Evolutionary conservation across 2,797 vertebrate genomes (phyloP).

Genomic region (Fistularia tabacaria): DNA sequence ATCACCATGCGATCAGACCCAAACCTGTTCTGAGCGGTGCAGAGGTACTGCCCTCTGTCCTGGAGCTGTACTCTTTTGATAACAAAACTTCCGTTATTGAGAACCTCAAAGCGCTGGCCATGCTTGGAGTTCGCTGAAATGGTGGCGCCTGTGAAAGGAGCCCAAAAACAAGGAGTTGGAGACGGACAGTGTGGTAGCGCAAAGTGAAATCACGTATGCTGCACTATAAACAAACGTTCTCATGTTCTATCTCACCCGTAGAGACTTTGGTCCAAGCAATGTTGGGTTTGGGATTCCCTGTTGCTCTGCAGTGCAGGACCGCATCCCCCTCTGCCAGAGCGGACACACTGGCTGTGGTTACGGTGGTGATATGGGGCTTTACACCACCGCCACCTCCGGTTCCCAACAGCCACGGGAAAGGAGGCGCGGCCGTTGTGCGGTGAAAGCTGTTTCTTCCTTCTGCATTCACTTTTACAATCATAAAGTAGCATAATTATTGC

Average conservation of each 20-base stretch:
- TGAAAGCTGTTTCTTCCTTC: constrained; percentile 43
- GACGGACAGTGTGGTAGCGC: not conserved
- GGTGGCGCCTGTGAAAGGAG: constrained; percentile 69
- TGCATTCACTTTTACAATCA: constrained; percentile 5
- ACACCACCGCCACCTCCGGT: constrained; percentile 32
- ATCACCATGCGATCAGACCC: constrained; percentile 76
- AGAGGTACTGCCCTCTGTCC: constrained; percentile 81
- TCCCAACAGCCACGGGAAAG: constrained; percentile 63
- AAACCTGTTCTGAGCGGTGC: constrained; percentile 73
- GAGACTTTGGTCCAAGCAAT: constrained; percentile 80
- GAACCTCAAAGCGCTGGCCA: constrained; percentile 78
- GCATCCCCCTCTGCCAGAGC: constrained; percentile 73
- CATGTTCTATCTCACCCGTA: constrained; percentile 60
- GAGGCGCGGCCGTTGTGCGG: constrained; percentile 59
- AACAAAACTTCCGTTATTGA: constrained; percentile 76
- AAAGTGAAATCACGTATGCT: not conserved
- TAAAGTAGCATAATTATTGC: not conserved
- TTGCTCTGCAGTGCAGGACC: constrained; percentile 70
- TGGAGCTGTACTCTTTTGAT: constrained; percentile 77
- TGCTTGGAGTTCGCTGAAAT: constrained; percentile 75
- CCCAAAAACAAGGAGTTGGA: not conserved
- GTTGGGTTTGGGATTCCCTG: constrained; percentile 68
- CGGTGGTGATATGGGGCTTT: constrained; percentile 71
- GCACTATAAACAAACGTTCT: not conserved
- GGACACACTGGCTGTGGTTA: constrained; percentile 63